Evolutionary conservation across 2,113 vertebrate species (phyloP).

Genomic region (Eupsittula cactorum): DNA sequence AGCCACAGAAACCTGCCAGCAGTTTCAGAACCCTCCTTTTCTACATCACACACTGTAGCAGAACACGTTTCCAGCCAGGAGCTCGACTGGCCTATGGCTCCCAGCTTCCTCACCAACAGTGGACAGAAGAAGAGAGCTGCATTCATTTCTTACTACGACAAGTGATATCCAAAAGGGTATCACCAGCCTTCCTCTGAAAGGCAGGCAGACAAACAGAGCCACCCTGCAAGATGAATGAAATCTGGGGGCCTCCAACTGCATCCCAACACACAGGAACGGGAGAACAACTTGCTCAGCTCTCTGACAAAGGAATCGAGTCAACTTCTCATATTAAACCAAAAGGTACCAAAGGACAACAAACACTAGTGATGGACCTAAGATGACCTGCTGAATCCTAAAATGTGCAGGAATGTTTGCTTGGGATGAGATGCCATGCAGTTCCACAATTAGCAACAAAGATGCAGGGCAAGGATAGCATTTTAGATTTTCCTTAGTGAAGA

Average conservation of each 20-base stretch:
- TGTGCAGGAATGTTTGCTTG: neutral
- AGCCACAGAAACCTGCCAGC: neutral
- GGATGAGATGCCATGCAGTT: neutral
- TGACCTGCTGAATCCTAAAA: neutral
- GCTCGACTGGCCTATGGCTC: neutral
- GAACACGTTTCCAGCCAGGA: neutral
- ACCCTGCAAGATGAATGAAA: neutral
- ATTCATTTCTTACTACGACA: rapidly evolving
- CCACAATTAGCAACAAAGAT: neutral
- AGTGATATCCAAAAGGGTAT: neutral
- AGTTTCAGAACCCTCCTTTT: neutral
- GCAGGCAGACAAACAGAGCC: neutral
- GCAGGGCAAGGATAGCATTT: neutral
- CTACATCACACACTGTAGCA: rapidly evolving
- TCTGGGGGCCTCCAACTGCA: neutral
- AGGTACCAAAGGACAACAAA: neutral
- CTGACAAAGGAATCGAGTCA: neutral
- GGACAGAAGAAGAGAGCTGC: neutral
- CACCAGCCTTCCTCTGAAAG: neutral
- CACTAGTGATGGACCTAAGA: neutral
- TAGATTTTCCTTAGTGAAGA: neutral
- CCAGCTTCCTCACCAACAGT: neutral
- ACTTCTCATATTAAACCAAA: neutral
- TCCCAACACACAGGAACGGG: neutral
- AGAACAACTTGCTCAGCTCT: neutral